A percentile compares a stretch with the other conserved stretches of the same genome.
phyloP scores from a whole-genome alignment of 2,113 vertebrate species.

The Corythornis cristatus region DNA sequence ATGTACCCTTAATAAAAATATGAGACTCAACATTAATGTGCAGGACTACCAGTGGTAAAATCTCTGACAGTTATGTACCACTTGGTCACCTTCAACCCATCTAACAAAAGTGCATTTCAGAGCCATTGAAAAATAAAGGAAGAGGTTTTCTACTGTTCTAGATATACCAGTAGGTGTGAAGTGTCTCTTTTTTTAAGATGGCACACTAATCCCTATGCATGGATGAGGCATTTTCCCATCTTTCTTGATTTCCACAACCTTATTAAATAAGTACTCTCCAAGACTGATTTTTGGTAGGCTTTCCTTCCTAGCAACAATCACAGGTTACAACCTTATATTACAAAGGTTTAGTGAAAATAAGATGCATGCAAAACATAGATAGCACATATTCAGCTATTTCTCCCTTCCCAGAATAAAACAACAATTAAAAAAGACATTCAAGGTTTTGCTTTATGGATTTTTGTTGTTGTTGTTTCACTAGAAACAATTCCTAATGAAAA shows the following conservation, averaged over 20 bases:
- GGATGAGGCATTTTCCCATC: neutral
- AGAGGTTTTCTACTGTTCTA: neutral
- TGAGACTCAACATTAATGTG: neutral
- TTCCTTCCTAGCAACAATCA: neutral
- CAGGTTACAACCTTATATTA: neutral
- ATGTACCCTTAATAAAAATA: fast-evolving
- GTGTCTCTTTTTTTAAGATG: neutral
- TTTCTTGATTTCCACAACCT: neutral
- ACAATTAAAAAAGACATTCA: neutral
- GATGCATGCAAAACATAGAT: neutral
- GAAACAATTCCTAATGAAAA: neutral
- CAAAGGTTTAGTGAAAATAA: neutral
- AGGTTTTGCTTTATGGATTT: neutral
- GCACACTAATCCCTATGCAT: neutral
- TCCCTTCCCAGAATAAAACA: neutral
- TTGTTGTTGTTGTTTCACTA: neutral
- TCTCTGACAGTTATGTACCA: neutral
- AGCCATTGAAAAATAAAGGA: neutral
- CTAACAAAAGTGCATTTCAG: neutral
- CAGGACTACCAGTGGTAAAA: neutral
- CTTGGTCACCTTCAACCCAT: neutral
- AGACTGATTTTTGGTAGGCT: neutral
- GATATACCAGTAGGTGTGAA: neutral
- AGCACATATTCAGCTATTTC: neutral
- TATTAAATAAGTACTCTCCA: neutral